phyloP scores from a whole-genome alignment of 2,888 invertebrate genomes.

The Caenorhabditis sp. region DNA sequence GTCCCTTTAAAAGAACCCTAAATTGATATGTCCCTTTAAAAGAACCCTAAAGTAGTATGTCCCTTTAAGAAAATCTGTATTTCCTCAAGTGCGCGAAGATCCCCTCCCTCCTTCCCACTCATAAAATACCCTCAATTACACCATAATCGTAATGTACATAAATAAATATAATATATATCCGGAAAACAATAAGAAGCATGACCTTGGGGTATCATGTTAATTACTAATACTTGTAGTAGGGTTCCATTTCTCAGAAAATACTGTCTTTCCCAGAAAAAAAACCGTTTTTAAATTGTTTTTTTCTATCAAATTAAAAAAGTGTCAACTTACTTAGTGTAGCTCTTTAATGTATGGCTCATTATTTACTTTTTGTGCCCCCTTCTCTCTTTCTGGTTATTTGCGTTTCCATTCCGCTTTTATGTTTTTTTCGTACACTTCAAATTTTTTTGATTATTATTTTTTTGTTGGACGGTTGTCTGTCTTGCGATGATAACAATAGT shows the following conservation, averaged over 20 bases:
- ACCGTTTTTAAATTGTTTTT: no score
- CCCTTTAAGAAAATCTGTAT: neutral
- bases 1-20: no score
- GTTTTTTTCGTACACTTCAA: neutral
- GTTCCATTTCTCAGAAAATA: no score
- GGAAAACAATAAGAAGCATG: neutral
- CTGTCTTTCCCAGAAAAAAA: no score
- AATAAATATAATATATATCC: neutral
- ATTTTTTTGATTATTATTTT: neutral
- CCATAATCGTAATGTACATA: neutral
- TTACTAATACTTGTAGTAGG: no score
- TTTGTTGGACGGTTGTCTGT: neutral
- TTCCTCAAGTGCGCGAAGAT: neutral
- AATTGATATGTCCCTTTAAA: no score
- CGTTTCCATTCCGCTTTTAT: neutral
- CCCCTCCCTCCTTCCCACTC: no score
- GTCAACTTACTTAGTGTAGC: neutral
- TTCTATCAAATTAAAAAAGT: no score
- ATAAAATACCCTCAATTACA: neutral
- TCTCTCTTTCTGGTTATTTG: neutral
- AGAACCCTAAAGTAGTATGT: no score
- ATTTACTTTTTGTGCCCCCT: no score
- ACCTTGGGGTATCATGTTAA: neutral
- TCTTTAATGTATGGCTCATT: neutral
- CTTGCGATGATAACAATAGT: neutral